Percentiles rank a stretch among this genome's conserved stretches.
Evolutionary conservation across 1,140 invertebrate species (phyloP).

Genomic region (Parapsyche elsis): DNA sequence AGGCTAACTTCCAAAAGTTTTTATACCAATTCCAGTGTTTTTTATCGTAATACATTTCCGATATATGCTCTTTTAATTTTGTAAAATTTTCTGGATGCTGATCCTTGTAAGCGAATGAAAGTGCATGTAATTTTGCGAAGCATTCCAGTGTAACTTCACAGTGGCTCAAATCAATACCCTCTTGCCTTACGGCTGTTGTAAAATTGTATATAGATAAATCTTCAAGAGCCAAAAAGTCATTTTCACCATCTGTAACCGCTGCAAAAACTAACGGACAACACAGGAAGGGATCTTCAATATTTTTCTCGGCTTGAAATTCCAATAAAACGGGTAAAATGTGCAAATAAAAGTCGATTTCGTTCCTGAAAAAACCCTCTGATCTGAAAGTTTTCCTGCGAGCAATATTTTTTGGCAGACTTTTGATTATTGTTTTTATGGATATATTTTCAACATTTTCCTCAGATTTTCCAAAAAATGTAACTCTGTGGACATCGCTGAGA

Average conservation of each 20-base stretch:
- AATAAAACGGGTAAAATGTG: conserved; percentile 65
- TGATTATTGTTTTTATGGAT: conserved; percentile 65
- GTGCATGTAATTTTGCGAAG: conserved; percentile 75
- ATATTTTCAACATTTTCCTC: conserved; percentile 50
- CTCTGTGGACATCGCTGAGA: conserved; percentile 67
- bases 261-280: conserved; percentile 69
- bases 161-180: conserved; percentile 67
- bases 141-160: conserved; percentile 68
- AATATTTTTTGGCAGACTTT: conserved; percentile 69
- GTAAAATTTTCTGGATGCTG: conserved; percentile 70
- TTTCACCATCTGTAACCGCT: conserved; percentile 69
- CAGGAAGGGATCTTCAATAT: conserved; percentile 65
- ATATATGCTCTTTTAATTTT: conserved; percentile 60
- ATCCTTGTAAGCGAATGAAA: conserved; percentile 76
- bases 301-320: conserved; percentile 64
- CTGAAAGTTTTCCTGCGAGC: conserved; percentile 70
- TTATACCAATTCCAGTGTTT: conserved; percentile 73
- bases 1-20: conserved; percentile 69
- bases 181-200: conserved; percentile 64
- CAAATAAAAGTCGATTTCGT: conserved; percentile 72
- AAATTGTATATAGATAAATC: conserved; percentile 71
- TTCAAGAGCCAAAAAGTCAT: conserved; percentile 76
- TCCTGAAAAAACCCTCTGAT: conserved; percentile 70
- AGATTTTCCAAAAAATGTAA: conserved; percentile 64
- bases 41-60: conserved; percentile 72